Percentiles rank a stretch among this genome's conserved stretches.
phyloP scores from a whole-genome alignment of 2,113 vertebrate genomes.

The Syrrhaptes paradoxus region DNA sequence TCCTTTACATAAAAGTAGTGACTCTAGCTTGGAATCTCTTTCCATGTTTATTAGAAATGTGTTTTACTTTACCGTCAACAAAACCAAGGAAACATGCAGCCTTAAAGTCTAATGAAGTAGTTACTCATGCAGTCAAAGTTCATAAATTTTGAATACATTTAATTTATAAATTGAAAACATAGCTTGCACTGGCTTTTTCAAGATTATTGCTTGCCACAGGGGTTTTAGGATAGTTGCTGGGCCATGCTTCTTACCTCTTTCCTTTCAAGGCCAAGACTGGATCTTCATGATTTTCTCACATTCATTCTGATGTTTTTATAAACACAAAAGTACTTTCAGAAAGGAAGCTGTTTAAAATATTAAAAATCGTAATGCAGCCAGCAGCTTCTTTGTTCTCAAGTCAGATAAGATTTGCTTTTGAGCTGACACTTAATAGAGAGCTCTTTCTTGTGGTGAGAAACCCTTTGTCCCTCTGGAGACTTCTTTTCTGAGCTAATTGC shows the following conservation, averaged over 20 bases:
- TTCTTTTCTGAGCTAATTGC: not conserved
- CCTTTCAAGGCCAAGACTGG: not conserved
- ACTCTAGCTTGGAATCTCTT: conserved; percentile 54
- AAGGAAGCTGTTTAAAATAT: not conserved
- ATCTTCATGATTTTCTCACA: not conserved
- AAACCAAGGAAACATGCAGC: conserved; percentile 31
- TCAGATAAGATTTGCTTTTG: not conserved
- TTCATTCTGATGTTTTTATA: not conserved
- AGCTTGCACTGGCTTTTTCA: conserved; percentile 31
- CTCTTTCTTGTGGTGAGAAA: not conserved
- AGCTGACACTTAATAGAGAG: not conserved
- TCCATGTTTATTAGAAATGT: conserved; percentile 66
- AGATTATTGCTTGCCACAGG: conserved; percentile 53
- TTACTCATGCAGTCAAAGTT: conserved; percentile 57
- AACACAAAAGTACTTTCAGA: not conserved
- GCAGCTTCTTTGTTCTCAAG: conserved; percentile 20
- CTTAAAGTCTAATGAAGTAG: conserved; percentile 47
- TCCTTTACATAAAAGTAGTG: conserved; percentile 65
- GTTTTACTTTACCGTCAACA: conserved; percentile 31
- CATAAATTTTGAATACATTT: conserved; percentile 63
- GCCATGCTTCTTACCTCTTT: not conserved
- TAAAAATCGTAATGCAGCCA: not conserved
- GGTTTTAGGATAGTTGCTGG: not conserved
- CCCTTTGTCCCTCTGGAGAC: not conserved
- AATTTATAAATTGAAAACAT: conserved; percentile 49